Percentiles rank a stretch among this genome's conserved stretches.
phyloP scores from a whole-genome alignment of 2,113 vertebrate genomes.

The Cyrtonyx montezumae region DNA sequence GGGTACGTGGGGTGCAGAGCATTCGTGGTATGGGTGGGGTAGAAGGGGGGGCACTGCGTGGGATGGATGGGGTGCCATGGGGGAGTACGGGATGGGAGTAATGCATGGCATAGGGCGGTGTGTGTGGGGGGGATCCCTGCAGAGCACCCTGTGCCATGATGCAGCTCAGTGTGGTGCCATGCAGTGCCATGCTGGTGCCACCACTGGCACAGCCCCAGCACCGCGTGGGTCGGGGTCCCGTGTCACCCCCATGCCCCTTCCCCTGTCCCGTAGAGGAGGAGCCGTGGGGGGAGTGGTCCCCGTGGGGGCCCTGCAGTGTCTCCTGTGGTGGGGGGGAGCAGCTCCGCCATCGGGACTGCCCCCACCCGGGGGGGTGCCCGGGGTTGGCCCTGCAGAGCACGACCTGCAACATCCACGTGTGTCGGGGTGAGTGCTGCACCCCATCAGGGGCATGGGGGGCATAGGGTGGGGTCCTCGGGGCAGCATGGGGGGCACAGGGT shows the following conservation, averaged over 20 bases:
- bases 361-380: conserved; percentile 72
- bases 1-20: background rate
- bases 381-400: conserved; percentile 78
- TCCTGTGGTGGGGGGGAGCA: conserved; percentile 83
- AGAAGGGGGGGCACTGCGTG: background rate
- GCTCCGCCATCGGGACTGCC: conserved; percentile 77
- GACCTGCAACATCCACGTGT: conserved; percentile 78
- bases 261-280: background rate
- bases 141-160: background rate
- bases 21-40: background rate
- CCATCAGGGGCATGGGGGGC: background rate
- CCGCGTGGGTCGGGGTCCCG: background rate
- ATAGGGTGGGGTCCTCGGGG: background rate
- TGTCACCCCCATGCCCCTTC: background rate
- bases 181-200: background rate
- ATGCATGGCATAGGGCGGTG: background rate
- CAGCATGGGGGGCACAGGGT: background rate
- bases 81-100: background rate
- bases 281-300: conserved; percentile 82
- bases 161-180: background rate
- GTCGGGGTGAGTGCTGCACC: conserved; percentile 65
- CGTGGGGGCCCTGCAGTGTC: conserved; percentile 82
- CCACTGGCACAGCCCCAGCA: background rate
- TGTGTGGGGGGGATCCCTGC: background rate
- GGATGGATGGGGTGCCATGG: background rate